Base-by-base conservation (phyloP, 92 coral and sea anemone genomes). In the Phenganax stokvisi region DNA sequence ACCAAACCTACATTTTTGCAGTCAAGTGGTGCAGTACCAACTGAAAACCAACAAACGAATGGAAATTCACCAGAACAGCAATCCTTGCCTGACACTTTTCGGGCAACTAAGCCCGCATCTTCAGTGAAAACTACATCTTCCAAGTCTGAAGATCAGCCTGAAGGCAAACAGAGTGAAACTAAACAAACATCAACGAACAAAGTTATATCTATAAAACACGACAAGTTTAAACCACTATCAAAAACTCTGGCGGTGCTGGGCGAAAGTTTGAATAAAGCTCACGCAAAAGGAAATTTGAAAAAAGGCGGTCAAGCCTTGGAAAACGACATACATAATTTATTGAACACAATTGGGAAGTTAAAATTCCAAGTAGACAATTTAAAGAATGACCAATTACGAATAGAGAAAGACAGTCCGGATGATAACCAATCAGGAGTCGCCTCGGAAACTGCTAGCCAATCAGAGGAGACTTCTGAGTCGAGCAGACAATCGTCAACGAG, bases 401-500 rank as follows among this genome's bases (percentile, higher is more conserved):
- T 20, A 76, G 52, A 31, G 25, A 20, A 20, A 76, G 28, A 74
- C 15, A 31, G 25, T 58, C 31, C 9, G 9, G 58, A 16, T 31
- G 55, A 17, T 37, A 77, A 37, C 71, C 70, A 77, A 77, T 60
- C 70, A 30, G 77, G 60, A 57, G 51, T 7, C 25, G 54, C 16
- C 53, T 58, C 80, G 12, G 11, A 56, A 56, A 8, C 25, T 16
- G 13, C 63, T 15, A 75, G 81, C 81, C 81, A 76, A 76, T 76
- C 81, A 76, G 29, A 12, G 12, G 64, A 13, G 9, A 60, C 25
- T 57, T 8, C 56, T 63, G 74, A 25, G 25, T 52, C 56, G 27
- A 79, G 8, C 83, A 79, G 62, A 74, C 83, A 63, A 79, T 79
- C 83, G 63, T 10, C 59, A n/a, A 52, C 58, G 59, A 73, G 30